Evolutionary conservation across 2,113 vertebrate species (phyloP).

Genomic region (Xerus inauris): DNA sequence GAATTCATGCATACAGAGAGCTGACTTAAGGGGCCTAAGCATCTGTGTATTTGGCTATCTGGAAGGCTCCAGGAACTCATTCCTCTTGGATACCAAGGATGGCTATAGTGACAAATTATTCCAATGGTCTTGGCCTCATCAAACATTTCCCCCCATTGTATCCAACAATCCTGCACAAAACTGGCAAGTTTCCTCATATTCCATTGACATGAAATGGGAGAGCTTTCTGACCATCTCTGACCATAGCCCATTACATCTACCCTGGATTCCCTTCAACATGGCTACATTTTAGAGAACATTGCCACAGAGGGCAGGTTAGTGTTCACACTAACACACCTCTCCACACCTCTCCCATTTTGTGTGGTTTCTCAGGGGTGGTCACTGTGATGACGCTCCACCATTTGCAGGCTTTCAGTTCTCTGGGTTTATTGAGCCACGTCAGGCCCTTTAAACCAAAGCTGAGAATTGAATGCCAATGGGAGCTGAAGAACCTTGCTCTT

Average conservation of each 20-base stretch:
- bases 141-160: background rate
- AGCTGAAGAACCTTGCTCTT: background rate
- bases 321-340: no score
- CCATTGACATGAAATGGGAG: background rate
- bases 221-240: background rate
- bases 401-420: background rate
- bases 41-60: background rate
- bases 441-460: background rate
- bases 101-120: background rate
- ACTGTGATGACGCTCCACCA: accelerated
- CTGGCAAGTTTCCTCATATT: background rate
- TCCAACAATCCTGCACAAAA: background rate
- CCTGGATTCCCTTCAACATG: background rate
- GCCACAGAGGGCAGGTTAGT: background rate
- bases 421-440: background rate
- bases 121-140: background rate
- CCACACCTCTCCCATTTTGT: background rate
- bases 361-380: background rate
- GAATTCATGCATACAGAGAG: background rate
- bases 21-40: background rate
- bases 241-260: background rate
- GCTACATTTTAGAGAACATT: background rate
- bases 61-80: background rate
- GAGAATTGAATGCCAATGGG: background rate
- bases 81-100: background rate